Conservation (phyloP, 2,113 vertebrate species). For the Nycticebus coucang region DNA sequence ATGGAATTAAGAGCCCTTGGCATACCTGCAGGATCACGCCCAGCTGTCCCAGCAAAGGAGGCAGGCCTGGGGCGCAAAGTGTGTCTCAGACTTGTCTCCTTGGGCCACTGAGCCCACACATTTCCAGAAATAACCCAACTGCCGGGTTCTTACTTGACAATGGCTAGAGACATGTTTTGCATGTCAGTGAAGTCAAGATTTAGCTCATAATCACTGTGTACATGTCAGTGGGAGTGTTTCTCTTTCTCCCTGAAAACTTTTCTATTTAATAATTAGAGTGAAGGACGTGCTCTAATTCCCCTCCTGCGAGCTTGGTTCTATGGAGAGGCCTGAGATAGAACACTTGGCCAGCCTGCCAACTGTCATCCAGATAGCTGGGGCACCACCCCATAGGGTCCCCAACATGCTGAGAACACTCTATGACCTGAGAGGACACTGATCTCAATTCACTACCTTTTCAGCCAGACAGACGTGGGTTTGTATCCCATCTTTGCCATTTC, state of each 20-base stretch:
- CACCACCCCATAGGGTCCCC: fast-evolving
- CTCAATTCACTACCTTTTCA: not conserved
- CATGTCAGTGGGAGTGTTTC: not conserved
- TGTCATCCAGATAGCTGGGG: fast-evolving
- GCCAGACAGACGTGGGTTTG: not conserved
- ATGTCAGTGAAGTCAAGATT: not conserved
- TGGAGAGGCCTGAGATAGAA: not conserved
- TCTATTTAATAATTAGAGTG: not conserved
- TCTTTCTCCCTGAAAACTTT: not conserved
- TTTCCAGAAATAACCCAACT: not conserved
- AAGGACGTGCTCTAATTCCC: not conserved
- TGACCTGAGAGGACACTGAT: not conserved
- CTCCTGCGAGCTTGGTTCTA: fast-evolving
- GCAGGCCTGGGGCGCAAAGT: fast-evolving
- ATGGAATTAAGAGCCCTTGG: not conserved
- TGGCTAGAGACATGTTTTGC: fast-evolving
- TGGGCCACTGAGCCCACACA: not conserved
- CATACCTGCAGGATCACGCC: fast-evolving
- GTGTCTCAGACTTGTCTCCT: not conserved
- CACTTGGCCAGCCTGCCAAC: not conserved
- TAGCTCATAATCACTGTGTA: not conserved
- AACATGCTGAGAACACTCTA: fast-evolving
- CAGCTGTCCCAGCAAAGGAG: not conserved
- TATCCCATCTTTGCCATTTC: not conserved
- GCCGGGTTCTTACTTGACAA: not conserved